phyloP scores from a whole-genome alignment of 2,888 invertebrate species.

The Therioaphis trifolii region DNA sequence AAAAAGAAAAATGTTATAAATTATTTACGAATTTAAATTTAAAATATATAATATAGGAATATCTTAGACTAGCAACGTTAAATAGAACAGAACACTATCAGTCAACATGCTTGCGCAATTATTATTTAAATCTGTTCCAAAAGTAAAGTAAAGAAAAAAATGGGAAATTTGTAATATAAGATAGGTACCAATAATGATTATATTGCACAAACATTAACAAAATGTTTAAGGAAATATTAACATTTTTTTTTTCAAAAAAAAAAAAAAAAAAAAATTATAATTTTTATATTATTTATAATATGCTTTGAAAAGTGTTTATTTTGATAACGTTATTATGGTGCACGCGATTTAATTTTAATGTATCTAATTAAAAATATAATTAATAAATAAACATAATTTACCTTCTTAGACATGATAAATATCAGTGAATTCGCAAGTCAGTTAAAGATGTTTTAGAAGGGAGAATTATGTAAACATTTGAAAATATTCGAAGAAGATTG shows the following conservation, averaged over 20 bases:
- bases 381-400: conserved; percentile 62
- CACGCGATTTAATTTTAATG: conserved; percentile 60
- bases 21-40: conserved; percentile 56
- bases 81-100: conserved; percentile 61
- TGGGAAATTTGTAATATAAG: conserved; percentile 49
- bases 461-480: conserved; percentile 58
- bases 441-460: conserved; percentile 59
- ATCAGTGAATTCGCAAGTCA: conserved; percentile 57
- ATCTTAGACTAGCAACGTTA: conserved; percentile 63
- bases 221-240: conserved; percentile 59
- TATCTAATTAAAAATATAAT: conserved; percentile 62
- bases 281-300: conserved; percentile 57
- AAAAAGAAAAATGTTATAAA: conserved; percentile 41
- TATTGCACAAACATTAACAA: conserved; percentile 63
- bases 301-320: conserved; percentile 56
- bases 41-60: conserved; percentile 62
- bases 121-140: conserved; percentile 61
- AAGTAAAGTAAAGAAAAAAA: conserved; percentile 48
- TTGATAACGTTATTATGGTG: conserved; percentile 58
- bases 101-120: conserved; percentile 62
- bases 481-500: conserved; percentile 59
- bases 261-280: conserved; percentile 57
- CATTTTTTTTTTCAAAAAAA: conserved; percentile 18
- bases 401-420: conserved; percentile 61
- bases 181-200: conserved; percentile 57